Evolutionary conservation across 2,888 invertebrate genomes (phyloP), one percentile per base, ranked within the genome.

Genomic region (Amorpha juglandis): DNA sequence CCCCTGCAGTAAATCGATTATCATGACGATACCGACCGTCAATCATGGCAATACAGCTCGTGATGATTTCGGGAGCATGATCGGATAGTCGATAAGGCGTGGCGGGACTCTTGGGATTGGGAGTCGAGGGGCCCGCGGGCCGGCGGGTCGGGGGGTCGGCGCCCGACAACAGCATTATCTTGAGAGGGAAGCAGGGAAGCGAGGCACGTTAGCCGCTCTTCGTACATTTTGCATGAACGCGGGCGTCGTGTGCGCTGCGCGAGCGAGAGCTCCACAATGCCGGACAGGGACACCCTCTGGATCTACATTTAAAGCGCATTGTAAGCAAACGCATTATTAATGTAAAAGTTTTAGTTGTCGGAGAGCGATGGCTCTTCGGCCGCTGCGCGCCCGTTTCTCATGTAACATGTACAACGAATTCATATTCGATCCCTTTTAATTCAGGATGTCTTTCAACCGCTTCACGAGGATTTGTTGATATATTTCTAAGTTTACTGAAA

Each of bases 241-340:
- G 71, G 50, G 75, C 77, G 79, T 79, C 79, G 81, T 82, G 73
- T 80, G 81, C 83, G 80, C 84, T 82, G 82, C 78, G 80, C 76
- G 82, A 80, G 83, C 71, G 87, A 81, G 87, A 82, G 74, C 58
- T 16, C 12, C 58, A 70, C 71, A 64, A 33, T 53, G 77, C 70
- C 75, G 70, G 83, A 87, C 79, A 74, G 82, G 77, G 89, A 88
- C 80, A 73, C 74, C 78, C 84, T 82, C 78, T 84, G 87, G 87
- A 91, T 91, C 91, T 91, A 93, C 92, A 92, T 92, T 92, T 93
- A 92, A 92, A 93, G 92, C 91, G 90, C 92, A 92, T 92, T 91
- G 92, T 92, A 92, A 93, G 91, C 92, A 92, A 91, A 87, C 83
- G 86, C 87, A 92, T 93, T 93, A 92, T 90, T 92, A 92, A 93